Evolutionary conservation across 2,888 invertebrate genomes (phyloP).

Genomic region (Tanytarsus gracilentus): DNA sequence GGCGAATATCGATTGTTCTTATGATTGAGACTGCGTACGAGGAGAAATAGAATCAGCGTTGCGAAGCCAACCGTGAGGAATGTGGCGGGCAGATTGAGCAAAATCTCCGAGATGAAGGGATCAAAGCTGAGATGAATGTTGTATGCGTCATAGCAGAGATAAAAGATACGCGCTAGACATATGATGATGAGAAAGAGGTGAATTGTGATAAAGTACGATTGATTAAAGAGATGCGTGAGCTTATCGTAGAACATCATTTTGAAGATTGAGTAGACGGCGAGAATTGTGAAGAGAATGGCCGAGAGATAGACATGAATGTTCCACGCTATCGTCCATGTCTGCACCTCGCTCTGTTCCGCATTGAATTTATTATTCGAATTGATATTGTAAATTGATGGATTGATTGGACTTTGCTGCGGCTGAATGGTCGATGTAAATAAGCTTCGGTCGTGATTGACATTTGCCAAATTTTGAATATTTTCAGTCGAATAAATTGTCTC

Average conservation of each 20-base stretch:
- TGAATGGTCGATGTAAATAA: conserved; percentile 32
- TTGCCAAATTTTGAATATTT: conserved; percentile 51
- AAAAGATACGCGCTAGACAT: conserved; percentile 73
- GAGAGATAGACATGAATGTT: conserved; percentile 83
- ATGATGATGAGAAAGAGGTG: conserved; percentile 74
- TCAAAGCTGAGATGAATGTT: conserved; percentile 76
- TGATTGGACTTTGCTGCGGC: conserved; percentile 30
- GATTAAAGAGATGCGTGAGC: conserved; percentile 75
- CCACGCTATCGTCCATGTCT: conserved; percentile 78
- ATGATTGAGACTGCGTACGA: conserved; percentile 69
- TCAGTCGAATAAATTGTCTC: conserved; percentile 46
- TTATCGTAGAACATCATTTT: conserved; percentile 80
- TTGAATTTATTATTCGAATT: conserved; percentile 21
- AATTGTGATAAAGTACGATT: conserved; percentile 78
- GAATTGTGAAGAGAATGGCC: conserved; percentile 71
- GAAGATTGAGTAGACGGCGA: conserved; percentile 76
- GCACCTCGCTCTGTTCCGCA: conserved; percentile 31
- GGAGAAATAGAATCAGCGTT: conserved; percentile 72
- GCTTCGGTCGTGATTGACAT: conserved; percentile 47
- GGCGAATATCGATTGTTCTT: conserved; percentile 60
- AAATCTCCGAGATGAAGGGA: conserved; percentile 65
- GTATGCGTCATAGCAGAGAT: conserved; percentile 85
- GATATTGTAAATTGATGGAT: conserved; percentile 33
- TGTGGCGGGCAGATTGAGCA: conserved; percentile 78
- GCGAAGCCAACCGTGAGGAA: conserved; percentile 84